phyloP scores from a whole-genome alignment of 2,797 vertebrate species.

The Bovichtus variegatus region DNA sequence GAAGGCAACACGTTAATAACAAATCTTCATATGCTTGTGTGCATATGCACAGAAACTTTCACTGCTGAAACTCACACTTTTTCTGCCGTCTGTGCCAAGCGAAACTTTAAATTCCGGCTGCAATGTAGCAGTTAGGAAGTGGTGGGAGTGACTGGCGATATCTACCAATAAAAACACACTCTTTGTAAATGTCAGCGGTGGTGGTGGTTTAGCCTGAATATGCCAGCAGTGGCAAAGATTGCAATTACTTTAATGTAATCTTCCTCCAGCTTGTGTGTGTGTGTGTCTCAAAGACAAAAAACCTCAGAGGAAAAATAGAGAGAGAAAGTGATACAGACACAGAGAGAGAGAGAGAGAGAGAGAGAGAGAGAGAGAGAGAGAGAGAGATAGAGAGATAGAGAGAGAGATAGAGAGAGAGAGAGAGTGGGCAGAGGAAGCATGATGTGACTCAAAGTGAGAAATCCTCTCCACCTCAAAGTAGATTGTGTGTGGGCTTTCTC shows the following conservation, averaged over 20 bases:
- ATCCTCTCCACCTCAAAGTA: constrained; percentile 80
- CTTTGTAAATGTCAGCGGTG: constrained; percentile 74
- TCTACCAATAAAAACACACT: constrained; percentile 66
- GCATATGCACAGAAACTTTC: constrained; percentile 38
- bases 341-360: no score
- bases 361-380: no score
- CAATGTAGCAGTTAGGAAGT: constrained; percentile 67
- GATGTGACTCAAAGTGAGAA: constrained; percentile 86
- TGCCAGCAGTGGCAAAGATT: constrained; percentile 39
- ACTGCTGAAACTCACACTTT: constrained; percentile 24
- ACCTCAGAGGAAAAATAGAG: no score
- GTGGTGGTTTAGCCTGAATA: constrained; percentile 51
- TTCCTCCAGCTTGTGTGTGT: constrained; percentile 15
- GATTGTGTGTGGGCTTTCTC: constrained; percentile 77
- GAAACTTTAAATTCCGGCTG: constrained; percentile 57
- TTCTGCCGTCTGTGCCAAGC: constrained; percentile 46
- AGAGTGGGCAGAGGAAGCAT: constrained; percentile 81
- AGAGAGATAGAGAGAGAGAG: constrained; percentile 43
- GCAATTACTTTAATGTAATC: constrained; percentile 34
- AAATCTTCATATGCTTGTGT: not conserved
- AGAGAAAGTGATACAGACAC: no score
- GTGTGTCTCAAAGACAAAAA: no score
- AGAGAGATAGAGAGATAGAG: not conserved
- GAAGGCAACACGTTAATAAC: not conserved
- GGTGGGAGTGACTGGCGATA: constrained; percentile 70